A percentile compares a stretch with the other conserved stretches of the same genome.
These are phyloP conservation scores for Norana najaformis DNA, from an alignment of 2,888 invertebrate genomes.

Conservation along the genomic window DNA sequence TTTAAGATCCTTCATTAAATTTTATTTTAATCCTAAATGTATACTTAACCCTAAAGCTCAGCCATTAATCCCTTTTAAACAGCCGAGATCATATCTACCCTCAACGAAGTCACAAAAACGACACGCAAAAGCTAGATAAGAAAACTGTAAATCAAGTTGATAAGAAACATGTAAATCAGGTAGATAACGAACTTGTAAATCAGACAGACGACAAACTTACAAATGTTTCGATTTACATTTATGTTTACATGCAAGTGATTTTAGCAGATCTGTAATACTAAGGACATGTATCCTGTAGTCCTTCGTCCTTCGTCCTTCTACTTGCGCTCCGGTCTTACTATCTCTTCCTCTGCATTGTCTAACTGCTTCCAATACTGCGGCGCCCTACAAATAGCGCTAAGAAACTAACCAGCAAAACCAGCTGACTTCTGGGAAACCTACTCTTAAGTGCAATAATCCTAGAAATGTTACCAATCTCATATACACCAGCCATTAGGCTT, in stretches of 20 bases:
- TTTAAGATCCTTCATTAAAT: no score
- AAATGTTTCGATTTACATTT: no score
- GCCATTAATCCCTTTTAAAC: no score
- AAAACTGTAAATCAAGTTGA: not conserved
- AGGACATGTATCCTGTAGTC: not conserved
- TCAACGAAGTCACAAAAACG: not conserved
- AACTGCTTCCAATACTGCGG: not conserved
- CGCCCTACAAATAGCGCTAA: not conserved
- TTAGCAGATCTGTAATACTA: not conserved
- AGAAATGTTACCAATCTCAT: not conserved
- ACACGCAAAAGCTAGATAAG: no score
- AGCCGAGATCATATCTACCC: not conserved
- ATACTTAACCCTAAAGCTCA: no score
- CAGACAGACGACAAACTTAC: no score
- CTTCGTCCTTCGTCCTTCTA: not conserved
- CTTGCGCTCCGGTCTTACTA: not conserved
- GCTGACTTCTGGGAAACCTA: not conserved
- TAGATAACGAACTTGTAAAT: no score
- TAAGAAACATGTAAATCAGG: not conserved
- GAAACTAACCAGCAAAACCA: not conserved
- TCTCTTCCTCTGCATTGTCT: slow-evolving; percentile 13
- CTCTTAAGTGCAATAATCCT: not conserved
- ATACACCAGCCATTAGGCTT: not conserved
- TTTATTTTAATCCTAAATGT: no score
- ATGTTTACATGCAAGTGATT: not conserved